A percentile compares a stretch with the other conserved stretches of the same genome.
phyloP scores from a whole-genome alignment of 1,140 invertebrate genomes.

The Eueides isabella region DNA sequence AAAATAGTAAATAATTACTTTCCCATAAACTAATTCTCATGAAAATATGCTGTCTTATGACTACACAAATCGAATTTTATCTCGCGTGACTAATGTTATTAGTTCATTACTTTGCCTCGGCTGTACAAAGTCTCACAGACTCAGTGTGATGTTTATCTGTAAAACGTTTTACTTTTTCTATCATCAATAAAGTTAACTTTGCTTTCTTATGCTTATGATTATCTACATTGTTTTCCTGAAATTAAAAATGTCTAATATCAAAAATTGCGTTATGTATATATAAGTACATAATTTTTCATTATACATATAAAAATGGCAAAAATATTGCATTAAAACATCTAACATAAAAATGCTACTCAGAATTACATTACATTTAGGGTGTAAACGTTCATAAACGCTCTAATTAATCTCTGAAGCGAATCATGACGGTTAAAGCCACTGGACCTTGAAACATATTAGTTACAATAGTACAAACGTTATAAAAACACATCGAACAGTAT shows the following conservation, averaged over 20 bases:
- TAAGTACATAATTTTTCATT: not conserved
- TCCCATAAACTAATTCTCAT: not conserved
- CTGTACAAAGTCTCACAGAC: slow-evolving; percentile 46
- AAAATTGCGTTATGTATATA: too few relatives aligned
- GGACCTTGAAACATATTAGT: slow-evolving; percentile 53
- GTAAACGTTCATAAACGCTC: slow-evolving; percentile 26
- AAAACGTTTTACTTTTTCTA: slow-evolving; percentile 51
- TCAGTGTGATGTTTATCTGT: slow-evolving; percentile 62
- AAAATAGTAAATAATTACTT: not conserved
- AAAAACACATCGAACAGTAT: slow-evolving; percentile 27
- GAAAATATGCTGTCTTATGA: slow-evolving; percentile 30
- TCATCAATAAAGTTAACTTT: not conserved
- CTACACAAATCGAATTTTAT: slow-evolving; percentile 50
- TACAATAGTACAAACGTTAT: slow-evolving; percentile 29
- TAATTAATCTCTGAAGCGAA: slow-evolving; percentile 51
- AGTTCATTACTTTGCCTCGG: slow-evolving; percentile 71
- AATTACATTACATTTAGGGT: not conserved
- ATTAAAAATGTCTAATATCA: too few relatives aligned
- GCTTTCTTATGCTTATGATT: not conserved
- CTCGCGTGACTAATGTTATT: slow-evolving; percentile 68
- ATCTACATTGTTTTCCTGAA: too few relatives aligned
- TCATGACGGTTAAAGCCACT: slow-evolving; percentile 48
- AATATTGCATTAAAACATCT: not conserved
- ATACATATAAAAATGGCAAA: not conserved
- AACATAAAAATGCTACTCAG: not conserved